A percentile compares a stretch with the other conserved stretches of the same genome.
Evolutionary conservation across 1,140 invertebrate genomes (phyloP).

Genomic region (Drosophila parvula): DNA sequence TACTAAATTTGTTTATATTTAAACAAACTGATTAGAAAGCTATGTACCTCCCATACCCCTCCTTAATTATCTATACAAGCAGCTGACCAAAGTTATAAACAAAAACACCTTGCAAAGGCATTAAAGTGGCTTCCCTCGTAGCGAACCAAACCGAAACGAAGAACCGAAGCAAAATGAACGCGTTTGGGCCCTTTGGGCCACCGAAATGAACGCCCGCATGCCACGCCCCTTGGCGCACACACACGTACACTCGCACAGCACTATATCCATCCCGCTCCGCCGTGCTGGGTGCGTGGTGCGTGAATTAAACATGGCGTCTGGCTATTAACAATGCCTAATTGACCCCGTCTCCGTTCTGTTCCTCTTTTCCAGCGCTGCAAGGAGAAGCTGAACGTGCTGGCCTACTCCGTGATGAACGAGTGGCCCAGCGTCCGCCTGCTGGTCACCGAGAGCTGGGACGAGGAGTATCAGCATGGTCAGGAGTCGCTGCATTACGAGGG

Average conservation of each 20-base stretch:
- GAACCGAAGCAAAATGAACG: slow-evolving; percentile 58
- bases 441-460: slow-evolving; percentile 97
- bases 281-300: slow-evolving; percentile 28
- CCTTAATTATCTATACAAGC: neutral
- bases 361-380: slow-evolving; percentile 92
- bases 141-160: neutral
- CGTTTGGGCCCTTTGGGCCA: slow-evolving; percentile 62
- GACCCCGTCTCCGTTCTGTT: slow-evolving; percentile 36
- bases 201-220: slow-evolving; percentile 71
- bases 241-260: slow-evolving; percentile 23
- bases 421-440: slow-evolving; percentile 97
- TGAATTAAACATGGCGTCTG: slow-evolving; percentile 74
- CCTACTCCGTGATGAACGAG: slow-evolving; percentile 98
- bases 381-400: slow-evolving; percentile 96
- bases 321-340: slow-evolving; percentile 54
- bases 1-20: neutral
- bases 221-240: slow-evolving; percentile 58
- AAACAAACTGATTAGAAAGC: neutral
- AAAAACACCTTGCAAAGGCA: slow-evolving; percentile 6
- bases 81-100: neutral
- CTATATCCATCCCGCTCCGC: slow-evolving; percentile 34
- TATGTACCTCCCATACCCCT: neutral
- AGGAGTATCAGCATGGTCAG: slow-evolving; percentile 91
- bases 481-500: slow-evolving; percentile 98
- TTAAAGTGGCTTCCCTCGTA: slow-evolving; percentile 12